Percentiles rank a stretch among this genome's conserved stretches.
Conservation (phyloP, 2,888 invertebrate genomes). For the Leptinotarsa peninsularis region DNA sequence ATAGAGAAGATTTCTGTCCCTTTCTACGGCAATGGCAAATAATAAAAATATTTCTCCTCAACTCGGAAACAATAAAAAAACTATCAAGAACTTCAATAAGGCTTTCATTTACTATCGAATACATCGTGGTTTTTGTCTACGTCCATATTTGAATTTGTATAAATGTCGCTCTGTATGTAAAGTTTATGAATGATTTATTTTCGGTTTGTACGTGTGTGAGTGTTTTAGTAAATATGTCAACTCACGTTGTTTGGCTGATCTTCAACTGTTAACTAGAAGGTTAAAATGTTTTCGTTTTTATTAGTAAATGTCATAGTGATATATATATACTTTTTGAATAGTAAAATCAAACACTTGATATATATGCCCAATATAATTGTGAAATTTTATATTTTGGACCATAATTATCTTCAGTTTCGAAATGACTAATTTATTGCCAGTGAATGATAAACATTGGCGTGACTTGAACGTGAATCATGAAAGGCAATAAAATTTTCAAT, state of each 20-base stretch:
- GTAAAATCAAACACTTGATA: not conserved
- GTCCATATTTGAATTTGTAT: not conserved
- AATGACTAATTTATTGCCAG: not conserved
- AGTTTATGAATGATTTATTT: slow-evolving; percentile 15
- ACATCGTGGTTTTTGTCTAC: too few relatives aligned
- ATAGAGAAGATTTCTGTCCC: too few relatives aligned
- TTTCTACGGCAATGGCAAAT: too few relatives aligned
- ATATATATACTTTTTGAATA: not conserved
- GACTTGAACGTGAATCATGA: not conserved
- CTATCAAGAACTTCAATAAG: too few relatives aligned
- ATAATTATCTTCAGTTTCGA: not conserved
- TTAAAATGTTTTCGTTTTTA: not conserved
- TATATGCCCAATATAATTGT: not conserved
- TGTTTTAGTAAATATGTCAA: slow-evolving; percentile 10
- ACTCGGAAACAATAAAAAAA: too few relatives aligned
- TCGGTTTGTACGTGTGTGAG: not conserved
- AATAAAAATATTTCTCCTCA: too few relatives aligned
- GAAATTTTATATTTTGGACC: not conserved
- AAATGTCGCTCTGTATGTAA: not conserved
- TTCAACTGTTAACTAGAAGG: slow-evolving; percentile 9
- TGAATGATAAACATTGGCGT: slow-evolving; percentile 9
- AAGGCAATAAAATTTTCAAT: not conserved
- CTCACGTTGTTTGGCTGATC: slow-evolving; percentile 10
- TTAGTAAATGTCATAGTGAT: slow-evolving; percentile 2
- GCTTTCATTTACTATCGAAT: too few relatives aligned